A percentile compares a stretch with the other conserved stretches of the same genome.
These are phyloP conservation scores for Aporophyla lueneburgensis DNA, from an alignment of 2,888 invertebrate genomes.

Conservation along the genomic window DNA sequence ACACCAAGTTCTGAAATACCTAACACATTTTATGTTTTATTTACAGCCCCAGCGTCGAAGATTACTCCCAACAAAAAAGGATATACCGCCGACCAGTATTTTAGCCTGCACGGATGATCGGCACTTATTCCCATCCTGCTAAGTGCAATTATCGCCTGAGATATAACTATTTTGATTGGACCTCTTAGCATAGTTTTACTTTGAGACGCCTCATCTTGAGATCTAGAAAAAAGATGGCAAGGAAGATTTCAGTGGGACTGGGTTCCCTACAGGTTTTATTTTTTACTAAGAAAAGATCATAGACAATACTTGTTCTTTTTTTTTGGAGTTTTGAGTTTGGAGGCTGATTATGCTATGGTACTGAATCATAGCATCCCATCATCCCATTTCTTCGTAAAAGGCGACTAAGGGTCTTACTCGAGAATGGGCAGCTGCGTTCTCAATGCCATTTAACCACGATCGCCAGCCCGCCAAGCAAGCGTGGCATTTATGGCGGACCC, in stretches of 20 bases:
- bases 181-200: constrained; percentile 71
- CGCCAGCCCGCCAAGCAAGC: too few species aligned
- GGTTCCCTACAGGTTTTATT: constrained; percentile 22
- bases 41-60: constrained; percentile 22
- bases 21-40: constrained; percentile 42
- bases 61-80: constrained; percentile 48
- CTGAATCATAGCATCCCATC: too few species aligned
- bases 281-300: background rate
- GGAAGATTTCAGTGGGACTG: background rate
- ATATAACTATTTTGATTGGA: constrained; percentile 78
- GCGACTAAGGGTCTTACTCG: too few species aligned
- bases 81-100: constrained; percentile 35
- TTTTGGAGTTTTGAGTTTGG: too few species aligned
- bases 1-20: constrained; percentile 15
- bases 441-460: too few species aligned
- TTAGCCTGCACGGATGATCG: constrained; percentile 41
- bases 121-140: constrained; percentile 65
- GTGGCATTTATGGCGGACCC: too few species aligned
- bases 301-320: too few species aligned
- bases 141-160: constrained; percentile 74
- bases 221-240: constrained; percentile 43
- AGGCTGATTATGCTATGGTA: too few species aligned
- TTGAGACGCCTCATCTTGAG: constrained; percentile 51
- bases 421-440: too few species aligned
- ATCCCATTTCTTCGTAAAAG: too few species aligned